phyloP scores from a whole-genome alignment of 2,113 vertebrate species.

The Lepus americanus region DNA sequence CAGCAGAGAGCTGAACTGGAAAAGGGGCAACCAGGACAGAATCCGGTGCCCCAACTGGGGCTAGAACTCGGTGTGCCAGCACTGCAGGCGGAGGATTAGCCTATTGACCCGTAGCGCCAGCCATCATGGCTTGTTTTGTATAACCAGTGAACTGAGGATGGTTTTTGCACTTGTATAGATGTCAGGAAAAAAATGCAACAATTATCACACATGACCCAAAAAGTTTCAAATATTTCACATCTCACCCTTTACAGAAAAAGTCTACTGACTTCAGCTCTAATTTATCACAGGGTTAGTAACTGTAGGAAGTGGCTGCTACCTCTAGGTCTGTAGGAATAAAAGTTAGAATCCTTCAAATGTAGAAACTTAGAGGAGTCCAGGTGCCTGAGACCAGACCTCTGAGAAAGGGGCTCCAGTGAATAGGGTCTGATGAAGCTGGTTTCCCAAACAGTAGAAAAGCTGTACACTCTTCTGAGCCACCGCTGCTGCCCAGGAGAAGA shows the following conservation, averaged over 20 bases:
- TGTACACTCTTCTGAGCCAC: accelerated
- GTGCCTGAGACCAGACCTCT: no score
- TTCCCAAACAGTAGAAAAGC: not conserved
- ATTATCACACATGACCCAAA: not conserved
- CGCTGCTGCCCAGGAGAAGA: not conserved
- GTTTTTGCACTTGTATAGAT: not conserved
- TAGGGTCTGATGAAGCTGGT: not conserved
- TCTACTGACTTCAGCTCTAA: not conserved
- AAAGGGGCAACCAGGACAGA: no score
- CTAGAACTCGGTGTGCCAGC: no score
- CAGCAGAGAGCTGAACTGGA: no score
- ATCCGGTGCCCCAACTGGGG: no score
- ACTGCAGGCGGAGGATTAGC: no score
- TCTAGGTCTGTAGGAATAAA: not conserved
- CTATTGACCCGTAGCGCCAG: no score
- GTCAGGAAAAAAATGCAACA: not conserved
- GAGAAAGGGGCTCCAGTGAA: not conserved
- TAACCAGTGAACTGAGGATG: not conserved
- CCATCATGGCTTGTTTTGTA: not conserved
- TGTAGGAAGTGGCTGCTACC: not conserved
- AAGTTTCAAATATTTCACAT: not conserved
- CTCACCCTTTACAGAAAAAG: not conserved
- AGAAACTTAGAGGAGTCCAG: not conserved
- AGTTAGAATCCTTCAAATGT: not conserved
- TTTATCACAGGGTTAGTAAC: accelerated